Percentiles rank a stretch among this genome's conserved stretches.
Evolutionary conservation across 2,113 vertebrate genomes (phyloP).

Genomic region (Poeciliopsis retropinna): DNA sequence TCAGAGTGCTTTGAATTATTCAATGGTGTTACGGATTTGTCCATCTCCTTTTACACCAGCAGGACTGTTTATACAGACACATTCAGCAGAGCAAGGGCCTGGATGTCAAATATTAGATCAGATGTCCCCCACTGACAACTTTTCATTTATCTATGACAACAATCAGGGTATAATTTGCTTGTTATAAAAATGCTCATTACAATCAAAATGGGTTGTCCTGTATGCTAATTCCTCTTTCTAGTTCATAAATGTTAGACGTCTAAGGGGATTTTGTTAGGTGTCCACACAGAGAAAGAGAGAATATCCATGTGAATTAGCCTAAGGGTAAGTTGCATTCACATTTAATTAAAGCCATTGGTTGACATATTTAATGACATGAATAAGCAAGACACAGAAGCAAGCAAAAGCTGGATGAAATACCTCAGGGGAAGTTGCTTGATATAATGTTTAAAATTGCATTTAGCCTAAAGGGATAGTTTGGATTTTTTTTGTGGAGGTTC

Average conservation of each 20-base stretch:
- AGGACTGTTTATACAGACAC: conserved; percentile 56
- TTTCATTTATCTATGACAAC: conserved; percentile 12
- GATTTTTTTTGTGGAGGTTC: not conserved
- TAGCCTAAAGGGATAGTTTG: not conserved
- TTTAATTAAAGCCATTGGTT: conserved; percentile 20
- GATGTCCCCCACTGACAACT: conserved; percentile 13
- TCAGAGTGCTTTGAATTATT: conserved; percentile 72
- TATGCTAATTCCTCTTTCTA: not conserved
- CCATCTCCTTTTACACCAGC: conserved; percentile 50
- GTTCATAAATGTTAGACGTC: not conserved
- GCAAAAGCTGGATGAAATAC: conserved; percentile 1
- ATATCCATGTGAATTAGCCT: conserved; percentile 1
- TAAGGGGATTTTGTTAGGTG: not conserved
- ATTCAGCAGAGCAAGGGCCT: conserved; percentile 25
- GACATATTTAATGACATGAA: conserved; percentile 20
- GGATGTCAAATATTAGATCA: conserved; percentile 44
- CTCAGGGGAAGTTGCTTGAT: conserved; percentile 10
- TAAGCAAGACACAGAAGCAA: conserved; percentile 1
- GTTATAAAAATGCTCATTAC: not conserved
- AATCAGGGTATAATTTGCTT: not conserved
- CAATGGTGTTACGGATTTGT: conserved; percentile 61
- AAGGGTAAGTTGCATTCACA: conserved; percentile 9
- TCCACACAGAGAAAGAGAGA: conserved; percentile 9
- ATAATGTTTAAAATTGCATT: not conserved
- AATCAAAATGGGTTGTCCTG: not conserved